These are phyloP conservation scores for Scomber scombrus DNA, from an alignment of 2,113 vertebrate species.

Conservation along the genomic window DNA sequence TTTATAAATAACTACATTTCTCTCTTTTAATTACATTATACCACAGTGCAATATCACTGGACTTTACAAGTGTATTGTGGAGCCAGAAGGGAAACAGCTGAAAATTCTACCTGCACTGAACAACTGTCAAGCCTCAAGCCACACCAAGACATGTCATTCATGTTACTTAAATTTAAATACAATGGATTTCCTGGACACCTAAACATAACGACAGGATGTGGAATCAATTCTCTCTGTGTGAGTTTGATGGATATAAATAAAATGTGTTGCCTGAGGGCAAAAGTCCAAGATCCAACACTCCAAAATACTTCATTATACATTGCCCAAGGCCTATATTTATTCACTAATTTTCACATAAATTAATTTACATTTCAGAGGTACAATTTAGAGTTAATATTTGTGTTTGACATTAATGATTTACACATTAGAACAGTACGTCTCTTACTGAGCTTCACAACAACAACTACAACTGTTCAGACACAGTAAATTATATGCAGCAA, in stretches of 20 bases:
- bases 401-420: neutral
- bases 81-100: conserved; percentile 13
- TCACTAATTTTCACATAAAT: neutral
- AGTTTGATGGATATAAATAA: neutral
- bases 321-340: neutral
- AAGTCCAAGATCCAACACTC: neutral
- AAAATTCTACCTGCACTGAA: conserved; percentile 15
- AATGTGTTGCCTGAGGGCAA: neutral
- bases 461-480: neutral
- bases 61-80: conserved; percentile 1
- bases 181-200: neutral
- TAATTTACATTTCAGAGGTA: neutral
- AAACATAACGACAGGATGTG: neutral
- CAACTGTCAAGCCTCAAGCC: neutral
- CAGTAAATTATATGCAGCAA: neutral
- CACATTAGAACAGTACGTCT: neutral
- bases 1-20: conserved; percentile 16
- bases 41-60: neutral
- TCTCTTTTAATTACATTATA: conserved; percentile 13
- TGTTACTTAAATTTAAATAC: neutral
- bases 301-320: neutral
- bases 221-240: conserved; percentile 5
- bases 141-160: neutral
- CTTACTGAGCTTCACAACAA: neutral
- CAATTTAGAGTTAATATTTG: no score